phyloP scores from a whole-genome alignment of 2,888 invertebrate species.

The Caenorhabditis sp. region DNA sequence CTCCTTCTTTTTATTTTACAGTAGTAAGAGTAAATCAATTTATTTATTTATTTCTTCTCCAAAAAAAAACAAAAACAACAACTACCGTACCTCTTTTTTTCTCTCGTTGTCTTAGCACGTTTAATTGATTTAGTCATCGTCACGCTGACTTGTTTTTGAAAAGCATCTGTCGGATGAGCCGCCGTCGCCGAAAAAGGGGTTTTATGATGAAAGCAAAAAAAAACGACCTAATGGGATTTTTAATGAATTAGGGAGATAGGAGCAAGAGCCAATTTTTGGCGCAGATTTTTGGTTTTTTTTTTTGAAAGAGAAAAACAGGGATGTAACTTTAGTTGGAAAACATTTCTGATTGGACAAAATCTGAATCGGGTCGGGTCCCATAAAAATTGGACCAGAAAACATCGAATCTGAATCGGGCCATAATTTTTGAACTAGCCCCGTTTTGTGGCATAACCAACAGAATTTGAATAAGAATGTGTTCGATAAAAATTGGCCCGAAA shows the following conservation, averaged over 20 bases:
- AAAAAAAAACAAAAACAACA: constrained; percentile 4
- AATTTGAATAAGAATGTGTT: no score
- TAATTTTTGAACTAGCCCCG: no score
- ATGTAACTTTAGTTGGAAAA: no score
- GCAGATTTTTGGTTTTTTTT: no score
- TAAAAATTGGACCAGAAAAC: no score
- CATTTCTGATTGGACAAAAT: no score
- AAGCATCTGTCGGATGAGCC: not conserved
- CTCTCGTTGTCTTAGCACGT: not conserved
- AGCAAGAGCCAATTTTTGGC: not conserved
- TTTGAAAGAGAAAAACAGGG: not conserved
- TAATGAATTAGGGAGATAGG: not conserved
- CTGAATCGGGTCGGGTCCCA: no score
- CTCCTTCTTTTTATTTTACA: constrained; percentile 9
- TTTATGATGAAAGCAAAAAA: not conserved
- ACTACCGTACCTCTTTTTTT: not conserved
- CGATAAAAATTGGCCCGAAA: no score
- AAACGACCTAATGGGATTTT: not conserved
- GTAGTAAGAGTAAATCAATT: constrained; percentile 11
- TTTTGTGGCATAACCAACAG: no score
- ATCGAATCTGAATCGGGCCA: no score
- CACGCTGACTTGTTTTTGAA: constrained; percentile 1
- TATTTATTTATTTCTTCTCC: not conserved
- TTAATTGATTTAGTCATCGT: constrained; percentile 15
- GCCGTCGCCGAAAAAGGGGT: no score